Evolutionary conservation across 2,113 vertebrate species (phyloP), one percentile per base, ranked within the genome.

Genomic region (Protomyctophum bolini): DNA sequence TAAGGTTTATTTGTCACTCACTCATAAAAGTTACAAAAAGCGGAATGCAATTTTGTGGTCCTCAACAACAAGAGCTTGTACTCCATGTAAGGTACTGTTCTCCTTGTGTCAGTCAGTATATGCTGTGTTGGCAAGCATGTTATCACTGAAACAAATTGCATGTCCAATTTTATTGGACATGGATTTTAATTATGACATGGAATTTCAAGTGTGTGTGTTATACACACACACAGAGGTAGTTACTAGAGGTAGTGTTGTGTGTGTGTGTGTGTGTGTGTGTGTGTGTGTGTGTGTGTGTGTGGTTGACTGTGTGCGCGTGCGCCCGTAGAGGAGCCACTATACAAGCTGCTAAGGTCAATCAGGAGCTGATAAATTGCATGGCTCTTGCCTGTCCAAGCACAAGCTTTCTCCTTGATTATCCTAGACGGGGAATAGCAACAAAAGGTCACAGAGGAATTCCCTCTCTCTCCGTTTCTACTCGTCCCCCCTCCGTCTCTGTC

Each of bases 371-470:
- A 14, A 54, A 69, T 64, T 57, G 46, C 21, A 14, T 4, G 41
- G 47, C 59, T 63, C 29, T 54, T 41, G 33, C 33, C 33, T 41
- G 33, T 41, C 33, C 33, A 41, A 60, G n/a, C 70, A 63, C 57
- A 71, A 62, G 76, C 70, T 78, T 64, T 69, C 72, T 61, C 45
- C 51, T 76, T 66, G 50, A 70, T 80, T 69, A 56, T 68, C 70
- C 59, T 52, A 8, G 52, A 60, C 64, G 60, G 55, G 48, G 55
- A 71, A 69, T 75, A 70, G 2, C 4, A 58, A 58, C 73, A 73
- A 88, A 88, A 88, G 83, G 84, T 84, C 81, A 76, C 67, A 63
- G 55, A 58, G 63, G 46, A 67, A 66, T 79, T 15, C 66, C 15
- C 47, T 66, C 64, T 21, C 50, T 61, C 54, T 14, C 54, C n/a